Percentiles rank a stretch among this genome's conserved stretches.
phyloP scores from a whole-genome alignment of 1,140 invertebrate genomes.

The Diabrotica virgifera region DNA sequence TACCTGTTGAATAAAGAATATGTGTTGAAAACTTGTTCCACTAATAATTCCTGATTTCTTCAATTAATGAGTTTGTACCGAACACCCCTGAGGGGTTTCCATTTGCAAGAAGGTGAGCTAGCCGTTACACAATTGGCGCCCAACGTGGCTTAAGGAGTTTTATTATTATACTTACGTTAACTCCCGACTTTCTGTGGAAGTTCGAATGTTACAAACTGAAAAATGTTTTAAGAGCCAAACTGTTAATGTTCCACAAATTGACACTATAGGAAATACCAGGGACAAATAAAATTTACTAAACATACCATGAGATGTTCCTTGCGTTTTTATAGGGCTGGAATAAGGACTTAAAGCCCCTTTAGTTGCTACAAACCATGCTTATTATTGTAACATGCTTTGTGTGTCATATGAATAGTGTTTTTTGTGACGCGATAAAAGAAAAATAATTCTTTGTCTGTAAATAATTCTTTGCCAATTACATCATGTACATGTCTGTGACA shows the following conservation, averaged over 20 bases:
- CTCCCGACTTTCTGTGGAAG: too few species aligned
- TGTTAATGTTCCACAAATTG: neutral
- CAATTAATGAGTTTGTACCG: too few species aligned
- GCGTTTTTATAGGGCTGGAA: constrained; percentile 44
- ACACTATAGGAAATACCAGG: constrained; percentile 4
- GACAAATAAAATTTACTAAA: constrained; percentile 24
- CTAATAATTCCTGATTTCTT: too few species aligned
- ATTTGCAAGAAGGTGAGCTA: too few species aligned
- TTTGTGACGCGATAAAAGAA: neutral
- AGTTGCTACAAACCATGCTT: constrained; percentile 39
- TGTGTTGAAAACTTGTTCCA: too few species aligned
- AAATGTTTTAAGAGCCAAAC: neutral
- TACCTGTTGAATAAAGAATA: too few species aligned
- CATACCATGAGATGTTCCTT: constrained; percentile 41
- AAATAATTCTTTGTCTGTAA: neutral
- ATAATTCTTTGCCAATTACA: too few species aligned
- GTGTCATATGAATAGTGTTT: neutral
- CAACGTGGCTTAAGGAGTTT: too few species aligned
- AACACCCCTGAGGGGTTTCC: too few species aligned
- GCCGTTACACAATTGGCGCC: too few species aligned
- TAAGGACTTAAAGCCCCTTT: constrained; percentile 39
- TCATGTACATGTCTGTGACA: neutral
- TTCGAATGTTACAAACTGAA: neutral
- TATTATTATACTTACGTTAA: too few species aligned
- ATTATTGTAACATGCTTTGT: constrained; percentile 23